A percentile compares a stretch with the other conserved stretches of the same genome.
Conservation (phyloP, 2,888 invertebrate species). For the Epinotia ramella region DNA sequence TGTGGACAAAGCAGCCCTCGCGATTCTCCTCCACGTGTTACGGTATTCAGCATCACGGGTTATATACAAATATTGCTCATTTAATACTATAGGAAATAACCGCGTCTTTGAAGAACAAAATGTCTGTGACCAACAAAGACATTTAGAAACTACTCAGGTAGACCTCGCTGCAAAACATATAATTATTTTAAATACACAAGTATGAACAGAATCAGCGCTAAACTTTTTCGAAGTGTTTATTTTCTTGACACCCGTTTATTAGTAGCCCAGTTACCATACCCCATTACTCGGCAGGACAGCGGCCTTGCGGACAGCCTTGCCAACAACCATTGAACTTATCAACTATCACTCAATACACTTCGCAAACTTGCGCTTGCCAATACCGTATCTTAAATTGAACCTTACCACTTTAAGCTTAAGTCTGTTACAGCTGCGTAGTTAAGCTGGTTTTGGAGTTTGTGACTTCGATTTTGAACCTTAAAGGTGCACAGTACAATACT, state of each 20-base stretch:
- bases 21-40: too few species aligned
- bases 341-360: slow-evolving; percentile 59
- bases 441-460: not conserved
- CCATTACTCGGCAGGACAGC: slow-evolving; percentile 47
- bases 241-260: slow-evolving; percentile 17
- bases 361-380: slow-evolving; percentile 19
- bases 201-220: not conserved
- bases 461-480: slow-evolving; percentile 20
- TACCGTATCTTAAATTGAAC: not conserved
- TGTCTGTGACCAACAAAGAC: too few species aligned
- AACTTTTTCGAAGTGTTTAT: slow-evolving; percentile 9
- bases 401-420: not conserved
- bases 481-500: not conserved
- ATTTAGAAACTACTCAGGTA: not conserved
- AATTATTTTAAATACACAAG: slow-evolving; percentile 7
- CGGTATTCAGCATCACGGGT: too few species aligned
- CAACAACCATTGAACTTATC: slow-evolving; percentile 61
- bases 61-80: too few species aligned
- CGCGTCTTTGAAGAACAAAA: too few species aligned
- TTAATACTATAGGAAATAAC: too few species aligned
- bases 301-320: slow-evolving; percentile 72
- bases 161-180: not conserved
- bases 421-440: not conserved
- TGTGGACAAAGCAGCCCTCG: too few species aligned
- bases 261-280: slow-evolving; percentile 13